Evolutionary conservation across 2,113 vertebrate genomes (phyloP).

Genomic region (Anolis carolinensis): DNA sequence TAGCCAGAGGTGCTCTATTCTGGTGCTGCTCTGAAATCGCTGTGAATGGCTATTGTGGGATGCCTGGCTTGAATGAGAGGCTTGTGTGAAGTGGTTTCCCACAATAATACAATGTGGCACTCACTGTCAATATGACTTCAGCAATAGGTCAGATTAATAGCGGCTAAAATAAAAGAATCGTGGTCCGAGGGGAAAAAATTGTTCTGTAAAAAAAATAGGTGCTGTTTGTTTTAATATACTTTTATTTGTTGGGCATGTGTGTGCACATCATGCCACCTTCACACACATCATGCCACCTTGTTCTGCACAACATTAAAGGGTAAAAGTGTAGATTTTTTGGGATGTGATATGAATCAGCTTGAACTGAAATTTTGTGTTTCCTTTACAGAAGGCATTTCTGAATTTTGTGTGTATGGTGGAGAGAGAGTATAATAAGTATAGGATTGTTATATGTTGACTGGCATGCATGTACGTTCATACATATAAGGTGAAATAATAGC

Average conservation of each 20-base stretch:
- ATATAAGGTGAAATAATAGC: not conserved
- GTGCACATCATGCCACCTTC: not conserved
- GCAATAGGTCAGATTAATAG: slow-evolving; percentile 63
- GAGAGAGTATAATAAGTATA: not conserved
- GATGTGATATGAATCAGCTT: not conserved
- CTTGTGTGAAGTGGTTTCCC: slow-evolving; percentile 73
- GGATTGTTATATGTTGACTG: not conserved
- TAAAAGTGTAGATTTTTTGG: not conserved
- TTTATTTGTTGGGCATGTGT: not conserved
- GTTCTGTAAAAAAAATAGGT: slow-evolving; percentile 45
- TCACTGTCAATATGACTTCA: slow-evolving; percentile 68
- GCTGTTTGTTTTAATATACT: slow-evolving; percentile 11
- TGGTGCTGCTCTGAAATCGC: slow-evolving; percentile 47
- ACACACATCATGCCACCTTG: not conserved
- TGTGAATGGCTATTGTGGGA: slow-evolving; percentile 70
- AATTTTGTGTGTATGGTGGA: too few species aligned
- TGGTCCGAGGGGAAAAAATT: slow-evolving; percentile 49
- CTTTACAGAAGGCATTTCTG: not conserved
- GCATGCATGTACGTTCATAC: not conserved
- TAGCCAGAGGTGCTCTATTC: slow-evolving; percentile 68
- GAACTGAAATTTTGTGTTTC: not conserved
- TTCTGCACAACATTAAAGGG: slow-evolving; percentile 15
- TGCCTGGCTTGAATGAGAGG: slow-evolving; percentile 73
- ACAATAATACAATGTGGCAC: slow-evolving; percentile 75
- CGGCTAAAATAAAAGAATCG: slow-evolving; percentile 30